Evolutionary conservation across 2,888 invertebrate genomes (phyloP).

Genomic region (Tanypteryx hageni): DNA sequence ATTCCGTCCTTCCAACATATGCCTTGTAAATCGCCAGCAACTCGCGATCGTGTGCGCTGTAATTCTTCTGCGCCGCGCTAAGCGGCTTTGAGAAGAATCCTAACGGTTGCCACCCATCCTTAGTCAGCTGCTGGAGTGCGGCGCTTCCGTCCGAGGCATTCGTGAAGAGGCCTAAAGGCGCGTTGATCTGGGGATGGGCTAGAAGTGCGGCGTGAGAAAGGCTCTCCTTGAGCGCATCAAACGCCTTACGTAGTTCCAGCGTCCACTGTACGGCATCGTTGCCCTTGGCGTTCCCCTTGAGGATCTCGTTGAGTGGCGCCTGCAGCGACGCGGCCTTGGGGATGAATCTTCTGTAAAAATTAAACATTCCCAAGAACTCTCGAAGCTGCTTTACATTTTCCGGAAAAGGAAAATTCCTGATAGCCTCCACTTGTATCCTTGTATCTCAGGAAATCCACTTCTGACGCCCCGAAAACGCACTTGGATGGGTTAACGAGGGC

Average conservation of each 20-base stretch:
- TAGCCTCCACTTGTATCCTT: not conserved
- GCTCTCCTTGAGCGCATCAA: not conserved
- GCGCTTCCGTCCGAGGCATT: conserved; percentile 67
- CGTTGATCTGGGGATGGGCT: not conserved
- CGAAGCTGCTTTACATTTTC: not conserved
- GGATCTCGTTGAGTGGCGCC: not conserved
- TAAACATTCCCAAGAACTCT: not conserved
- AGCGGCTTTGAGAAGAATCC: conserved; percentile 70
- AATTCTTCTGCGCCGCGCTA: conserved; percentile 69
- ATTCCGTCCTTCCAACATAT: not conserved
- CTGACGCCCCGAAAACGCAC: not conserved
- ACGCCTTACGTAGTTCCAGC: not conserved
- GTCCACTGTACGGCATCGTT: not conserved
- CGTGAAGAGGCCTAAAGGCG: not conserved
- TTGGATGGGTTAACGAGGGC: not conserved
- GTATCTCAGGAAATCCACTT: too few species aligned
- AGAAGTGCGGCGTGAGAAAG: not conserved
- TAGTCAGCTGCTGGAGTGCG: conserved; percentile 69
- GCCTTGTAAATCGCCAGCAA: conserved; percentile 69
- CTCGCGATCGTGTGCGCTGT: conserved; percentile 70
- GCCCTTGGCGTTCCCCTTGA: not conserved
- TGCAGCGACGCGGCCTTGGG: not conserved
- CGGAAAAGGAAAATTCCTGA: not conserved
- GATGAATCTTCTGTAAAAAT: not conserved
- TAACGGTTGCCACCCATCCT: conserved; percentile 69